Base-by-base conservation (phyloP, 2,113 vertebrate species). In the Toxotes chatareus region DNA sequence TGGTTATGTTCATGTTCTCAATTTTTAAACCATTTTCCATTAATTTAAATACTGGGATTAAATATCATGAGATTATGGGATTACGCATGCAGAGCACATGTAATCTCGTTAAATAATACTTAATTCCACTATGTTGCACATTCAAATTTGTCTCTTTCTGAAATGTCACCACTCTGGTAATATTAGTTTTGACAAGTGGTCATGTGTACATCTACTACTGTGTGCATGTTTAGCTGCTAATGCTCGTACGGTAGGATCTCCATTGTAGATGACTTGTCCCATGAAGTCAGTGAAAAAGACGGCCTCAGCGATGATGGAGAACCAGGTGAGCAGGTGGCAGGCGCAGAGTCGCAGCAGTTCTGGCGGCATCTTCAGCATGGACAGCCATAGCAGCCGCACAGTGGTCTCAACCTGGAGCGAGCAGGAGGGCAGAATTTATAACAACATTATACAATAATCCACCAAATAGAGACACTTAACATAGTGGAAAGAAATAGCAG, bases 201-300 rank as follows among this genome's bases (percentile, higher is more conserved):
- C 27, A 27, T 27, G 27, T 27, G 27, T 27, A 27, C 27, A 27
- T 27, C 27, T 27, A 27, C 27, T 27, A 27, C 27, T 17, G 1
- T 63, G 11, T n/a, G 62, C 55, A 19, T 73, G 32, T 80, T 4
- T 16, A 40, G 23, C 8, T 7, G 79, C 47, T 53, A 53, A 9
- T 55, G 80, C 34, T 90, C 91, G 40, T 89, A 99, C 98, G 81
- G 96, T 97, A 0, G 98, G 98, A 88, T 98, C 94, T 0, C 98
- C 98, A 1, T 96, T 57, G 31, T 96, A 99, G 94, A 99, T 98
- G 93, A 98, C 97, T 91, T 99, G 98, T 66, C 98, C 98, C 98
- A 99, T 99, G 94, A 99, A 99, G 92, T 99, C 98, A 0, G 98
- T 99, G 77, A 99, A 99, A 95, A 99, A 99, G 17, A 99, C 97